phyloP scores from a whole-genome alignment of 2,888 invertebrate genomes.

The Dexiosoma caninum region DNA sequence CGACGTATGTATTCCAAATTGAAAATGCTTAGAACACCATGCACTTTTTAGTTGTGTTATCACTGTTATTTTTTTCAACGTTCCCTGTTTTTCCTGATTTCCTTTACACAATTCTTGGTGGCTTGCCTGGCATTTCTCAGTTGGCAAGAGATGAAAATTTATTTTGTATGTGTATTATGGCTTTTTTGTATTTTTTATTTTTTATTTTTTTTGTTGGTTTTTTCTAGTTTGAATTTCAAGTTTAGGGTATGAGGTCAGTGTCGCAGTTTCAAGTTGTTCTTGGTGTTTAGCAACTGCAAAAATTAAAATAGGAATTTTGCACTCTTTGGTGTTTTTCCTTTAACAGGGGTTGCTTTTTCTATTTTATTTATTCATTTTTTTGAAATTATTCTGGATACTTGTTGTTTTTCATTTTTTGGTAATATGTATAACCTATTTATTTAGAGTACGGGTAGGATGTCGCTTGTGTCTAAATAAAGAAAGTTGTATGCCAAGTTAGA shows the following conservation, averaged over 20 bases:
- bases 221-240: slow-evolving; percentile 59
- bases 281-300: slow-evolving; percentile 8
- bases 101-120: slow-evolving; percentile 22
- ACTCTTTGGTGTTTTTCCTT: slow-evolving; percentile 9
- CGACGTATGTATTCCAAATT: neutral
- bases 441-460: slow-evolving; percentile 45
- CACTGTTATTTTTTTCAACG: neutral
- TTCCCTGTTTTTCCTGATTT: slow-evolving; percentile 44
- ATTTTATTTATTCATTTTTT: neutral
- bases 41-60: slow-evolving; percentile 23
- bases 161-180: slow-evolving; percentile 6
- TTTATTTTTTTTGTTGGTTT: slow-evolving; percentile 21
- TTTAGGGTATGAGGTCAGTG: slow-evolving; percentile 64
- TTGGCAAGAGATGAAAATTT: slow-evolving; percentile 39
- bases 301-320: slow-evolving; percentile 22
- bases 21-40: slow-evolving; percentile 7
- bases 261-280: slow-evolving; percentile 60
- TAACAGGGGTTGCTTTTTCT: slow-evolving; percentile 50
- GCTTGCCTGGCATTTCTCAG: slow-evolving; percentile 10
- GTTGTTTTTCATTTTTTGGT: slow-evolving; percentile 27
- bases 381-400: slow-evolving; percentile 20
- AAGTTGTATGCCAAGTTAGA: slow-evolving; percentile 35
- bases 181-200: slow-evolving; percentile 11
- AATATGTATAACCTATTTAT: slow-evolving; percentile 56
- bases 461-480: neutral